These are phyloP conservation scores for Macaria liturata DNA, from an alignment of 2,888 invertebrate genomes.

Conservation along the genomic window DNA sequence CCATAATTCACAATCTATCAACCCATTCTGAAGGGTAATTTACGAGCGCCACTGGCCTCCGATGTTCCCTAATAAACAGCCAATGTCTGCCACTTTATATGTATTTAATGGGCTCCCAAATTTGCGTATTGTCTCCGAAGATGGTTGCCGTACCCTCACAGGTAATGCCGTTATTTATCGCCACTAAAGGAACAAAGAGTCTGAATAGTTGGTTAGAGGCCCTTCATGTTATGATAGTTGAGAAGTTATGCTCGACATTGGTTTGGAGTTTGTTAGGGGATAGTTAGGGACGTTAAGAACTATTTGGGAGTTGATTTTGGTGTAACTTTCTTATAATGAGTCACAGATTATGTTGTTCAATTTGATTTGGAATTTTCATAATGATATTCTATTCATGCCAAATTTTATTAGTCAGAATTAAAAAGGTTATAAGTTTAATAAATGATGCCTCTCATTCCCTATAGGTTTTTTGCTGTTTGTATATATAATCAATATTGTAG, in stretches of 20 bases:
- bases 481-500: too few species aligned
- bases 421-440: too few species aligned
- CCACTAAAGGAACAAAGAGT: slow-evolving; percentile 71
- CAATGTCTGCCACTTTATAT: slow-evolving; percentile 65
- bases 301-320: too few species aligned
- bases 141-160: slow-evolving; percentile 63
- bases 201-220: slow-evolving; percentile 55
- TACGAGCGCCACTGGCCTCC: slow-evolving; percentile 41
- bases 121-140: slow-evolving; percentile 76
- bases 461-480: too few species aligned
- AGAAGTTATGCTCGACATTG: slow-evolving; percentile 44
- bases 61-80: slow-evolving; percentile 60
- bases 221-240: slow-evolving; percentile 60
- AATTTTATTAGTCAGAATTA: too few species aligned
- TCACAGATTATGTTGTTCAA: too few species aligned
- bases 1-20: slow-evolving; percentile 13
- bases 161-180: slow-evolving; percentile 79
- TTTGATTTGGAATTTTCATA: too few species aligned
- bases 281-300: slow-evolving; percentile 27
- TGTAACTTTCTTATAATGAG: too few species aligned
- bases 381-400: too few species aligned
- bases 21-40: slow-evolving; percentile 29
- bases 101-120: slow-evolving; percentile 70
- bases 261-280: slow-evolving; percentile 39
- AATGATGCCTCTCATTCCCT: too few species aligned